Evolutionary conservation across 2,797 vertebrate species (phyloP), one percentile per base, ranked within the genome.

Genomic region (Sebastes iracundus): DNA sequence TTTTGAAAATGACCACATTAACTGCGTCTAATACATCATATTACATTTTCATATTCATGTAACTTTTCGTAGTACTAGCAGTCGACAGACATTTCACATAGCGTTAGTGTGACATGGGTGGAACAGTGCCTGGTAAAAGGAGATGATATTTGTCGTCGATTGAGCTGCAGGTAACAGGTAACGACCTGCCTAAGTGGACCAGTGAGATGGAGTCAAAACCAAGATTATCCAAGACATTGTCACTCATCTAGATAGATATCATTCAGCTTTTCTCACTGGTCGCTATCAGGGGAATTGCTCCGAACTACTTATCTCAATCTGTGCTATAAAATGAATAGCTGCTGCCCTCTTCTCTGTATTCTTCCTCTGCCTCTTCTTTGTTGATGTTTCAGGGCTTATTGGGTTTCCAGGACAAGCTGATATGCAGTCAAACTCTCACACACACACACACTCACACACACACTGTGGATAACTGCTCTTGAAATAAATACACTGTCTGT

Each of bases 311-410:
- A 69, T 63, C 56, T 80, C 25, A 60, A 18, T 58, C 25, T 69
- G 20, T 23, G 14, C 65, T 62, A 6, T 63, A 33, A 66, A 6
- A 16, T 63, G 46, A 64, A 71, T 18, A 30, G 1, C 32, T 73
- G 8, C 38, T 38, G 1, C 5, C 6, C 7, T 74, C n/a, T 9
- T 55, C 60, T 71, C 33, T 13, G 1, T 33, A 30, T 11, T 60
- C 46, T 27, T 13, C 53, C 63, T 73, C 53, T 33, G 11, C 53
- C 72, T 73, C 55, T 70, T 73, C 67, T 71, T 75, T 83, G 76
- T 63, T 85, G 72, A 70, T 72, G 62, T 75, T 64, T 86, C 49
- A 46, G 69, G 46, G 49, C 82, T 87, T 83, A 86, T 74, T 75
- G 35, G 22, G 23, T 82, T 83, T 86, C 58, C 73, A 80, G 18